Evolutionary conservation across 2,888 invertebrate genomes (phyloP).

Genomic region (Machimus rusticus): DNA sequence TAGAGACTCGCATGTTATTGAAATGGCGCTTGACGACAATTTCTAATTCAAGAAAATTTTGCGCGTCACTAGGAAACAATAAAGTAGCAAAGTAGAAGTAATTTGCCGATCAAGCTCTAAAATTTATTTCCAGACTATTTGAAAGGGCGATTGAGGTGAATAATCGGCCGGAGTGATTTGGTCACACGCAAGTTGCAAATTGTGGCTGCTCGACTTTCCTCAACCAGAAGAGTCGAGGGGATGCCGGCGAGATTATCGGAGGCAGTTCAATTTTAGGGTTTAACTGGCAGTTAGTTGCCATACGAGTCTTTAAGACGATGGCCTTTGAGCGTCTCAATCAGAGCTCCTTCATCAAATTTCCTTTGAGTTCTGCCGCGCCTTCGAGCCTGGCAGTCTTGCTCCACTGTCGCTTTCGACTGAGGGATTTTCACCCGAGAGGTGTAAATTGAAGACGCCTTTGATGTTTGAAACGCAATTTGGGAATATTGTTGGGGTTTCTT

Average conservation of each 20-base stretch:
- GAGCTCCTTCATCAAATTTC: neutral
- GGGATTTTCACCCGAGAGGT: constrained; percentile 7
- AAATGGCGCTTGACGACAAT: neutral
- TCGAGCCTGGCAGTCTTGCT: neutral
- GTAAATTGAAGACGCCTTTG: constrained; percentile 20
- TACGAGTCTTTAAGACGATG: neutral
- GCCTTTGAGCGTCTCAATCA: neutral
- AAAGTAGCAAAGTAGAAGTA: neutral
- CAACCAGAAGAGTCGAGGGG: neutral
- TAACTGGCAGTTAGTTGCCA: neutral
- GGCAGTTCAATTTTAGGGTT: constrained; percentile 6
- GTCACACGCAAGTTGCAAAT: neutral
- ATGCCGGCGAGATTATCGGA: neutral
- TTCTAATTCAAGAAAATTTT: neutral
- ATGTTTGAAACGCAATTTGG: constrained; percentile 19
- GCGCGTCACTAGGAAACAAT: neutral
- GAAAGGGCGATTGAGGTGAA: neutral
- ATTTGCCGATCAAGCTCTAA: neutral
- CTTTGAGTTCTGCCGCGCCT: neutral
- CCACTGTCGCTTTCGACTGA: neutral
- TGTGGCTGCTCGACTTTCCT: neutral
- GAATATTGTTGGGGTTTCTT: neutral
- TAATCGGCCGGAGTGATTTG: neutral
- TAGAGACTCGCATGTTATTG: neutral
- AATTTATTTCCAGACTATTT: neutral